These are phyloP conservation scores for Drosophila melanica DNA, from an alignment of 1,140 invertebrate species.

Conservation along the genomic window DNA sequence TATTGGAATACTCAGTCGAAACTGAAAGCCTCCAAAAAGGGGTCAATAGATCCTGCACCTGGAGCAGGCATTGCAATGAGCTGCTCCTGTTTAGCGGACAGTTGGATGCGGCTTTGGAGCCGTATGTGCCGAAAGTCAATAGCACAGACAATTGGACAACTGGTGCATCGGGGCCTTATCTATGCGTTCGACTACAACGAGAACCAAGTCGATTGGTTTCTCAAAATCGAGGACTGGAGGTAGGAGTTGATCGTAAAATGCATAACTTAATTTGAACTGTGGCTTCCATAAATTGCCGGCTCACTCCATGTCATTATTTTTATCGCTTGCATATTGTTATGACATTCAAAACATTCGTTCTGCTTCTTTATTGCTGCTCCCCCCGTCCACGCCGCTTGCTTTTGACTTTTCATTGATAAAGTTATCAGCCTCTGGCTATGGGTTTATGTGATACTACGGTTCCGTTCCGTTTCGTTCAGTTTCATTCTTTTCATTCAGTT, in stretches of 20 bases:
- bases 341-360: constrained; percentile 63
- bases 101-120: constrained; percentile 41
- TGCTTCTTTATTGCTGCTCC: constrained; percentile 16
- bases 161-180: constrained; percentile 38
- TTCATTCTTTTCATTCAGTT: constrained; percentile 33
- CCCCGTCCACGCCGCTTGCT: constrained; percentile 1
- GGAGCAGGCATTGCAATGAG: constrained; percentile 47
- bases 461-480: constrained; percentile 29
- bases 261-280: constrained; percentile 58
- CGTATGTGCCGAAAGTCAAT: constrained; percentile 40
- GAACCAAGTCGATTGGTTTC: constrained; percentile 47
- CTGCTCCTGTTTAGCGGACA: constrained; percentile 49
- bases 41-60: neutral
- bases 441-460: constrained; percentile 51
- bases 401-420: constrained; percentile 77
- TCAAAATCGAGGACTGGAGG: constrained; percentile 48
- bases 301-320: constrained; percentile 45
- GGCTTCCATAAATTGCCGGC: constrained; percentile 56
- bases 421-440: constrained; percentile 70
- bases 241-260: constrained; percentile 25
- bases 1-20: constrained; percentile 9
- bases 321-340: constrained; percentile 74
- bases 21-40: neutral
- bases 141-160: constrained; percentile 40
- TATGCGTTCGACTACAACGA: constrained; percentile 34